Conservation (phyloP, 92 coral and sea anemone species). For the Epizoanthus illoricatus region DNA sequence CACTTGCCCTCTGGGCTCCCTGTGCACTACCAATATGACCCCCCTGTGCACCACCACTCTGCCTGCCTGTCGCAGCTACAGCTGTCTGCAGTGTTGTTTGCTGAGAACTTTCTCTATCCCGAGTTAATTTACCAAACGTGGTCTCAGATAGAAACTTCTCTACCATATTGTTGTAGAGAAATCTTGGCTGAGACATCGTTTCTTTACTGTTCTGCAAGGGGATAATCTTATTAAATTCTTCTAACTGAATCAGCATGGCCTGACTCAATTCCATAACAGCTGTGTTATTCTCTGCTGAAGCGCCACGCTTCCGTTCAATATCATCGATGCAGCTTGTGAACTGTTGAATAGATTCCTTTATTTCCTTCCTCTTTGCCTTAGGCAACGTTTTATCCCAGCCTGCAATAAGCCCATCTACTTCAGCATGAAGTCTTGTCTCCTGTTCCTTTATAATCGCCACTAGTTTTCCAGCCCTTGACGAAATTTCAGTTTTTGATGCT, state of each 20-base stretch:
- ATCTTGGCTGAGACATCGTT: background rate
- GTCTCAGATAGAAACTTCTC: background rate
- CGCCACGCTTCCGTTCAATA: background rate
- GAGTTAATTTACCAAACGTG: slow-evolving; percentile 8
- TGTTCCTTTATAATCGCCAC: slow-evolving; percentile 1
- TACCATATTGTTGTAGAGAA: background rate
- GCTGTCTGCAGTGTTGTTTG: background rate
- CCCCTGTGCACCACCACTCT: background rate
- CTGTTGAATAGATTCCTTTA: background rate
- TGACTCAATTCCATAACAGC: slow-evolving; percentile 7
- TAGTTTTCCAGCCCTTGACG: background rate
- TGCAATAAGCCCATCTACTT: background rate
- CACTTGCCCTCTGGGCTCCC: background rate
- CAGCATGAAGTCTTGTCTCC: slow-evolving; percentile 6
- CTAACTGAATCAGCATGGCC: slow-evolving; percentile 11
- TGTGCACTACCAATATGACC: background rate
- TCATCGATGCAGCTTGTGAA: background rate
- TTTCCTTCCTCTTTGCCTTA: slow-evolving; percentile 1
- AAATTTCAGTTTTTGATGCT: slow-evolving; percentile 1
- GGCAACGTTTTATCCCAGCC: slow-evolving; percentile 7
- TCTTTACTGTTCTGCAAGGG: background rate
- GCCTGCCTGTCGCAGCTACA: no score
- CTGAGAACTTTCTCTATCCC: background rate
- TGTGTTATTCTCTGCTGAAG: background rate
- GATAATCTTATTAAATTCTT: background rate